phyloP scores from a whole-genome alignment of 2,888 invertebrate species.

The Argynnis bischoffii region DNA sequence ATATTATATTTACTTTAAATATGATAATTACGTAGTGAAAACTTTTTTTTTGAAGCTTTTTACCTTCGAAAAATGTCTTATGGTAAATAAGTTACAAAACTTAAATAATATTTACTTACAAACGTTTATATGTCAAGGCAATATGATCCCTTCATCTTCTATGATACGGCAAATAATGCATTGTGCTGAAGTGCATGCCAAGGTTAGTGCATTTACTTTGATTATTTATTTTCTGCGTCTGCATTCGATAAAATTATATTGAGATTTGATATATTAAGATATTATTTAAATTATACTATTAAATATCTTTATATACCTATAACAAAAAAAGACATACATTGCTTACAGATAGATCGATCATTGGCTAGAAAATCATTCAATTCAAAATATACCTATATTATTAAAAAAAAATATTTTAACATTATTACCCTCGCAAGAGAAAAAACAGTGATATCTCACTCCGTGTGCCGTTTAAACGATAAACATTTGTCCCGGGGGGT shows the following conservation, averaged over 20 bases:
- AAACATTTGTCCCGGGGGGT: too few species aligned
- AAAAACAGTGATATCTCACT: too few species aligned
- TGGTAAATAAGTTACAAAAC: neutral
- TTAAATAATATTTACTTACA: neutral
- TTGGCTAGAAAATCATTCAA: too few species aligned
- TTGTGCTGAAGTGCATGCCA: slow-evolving; percentile 33
- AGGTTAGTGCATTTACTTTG: slow-evolving; percentile 27
- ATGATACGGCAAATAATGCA: slow-evolving; percentile 38
- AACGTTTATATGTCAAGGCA: slow-evolving; percentile 33
- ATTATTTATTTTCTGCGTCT: slow-evolving; percentile 8
- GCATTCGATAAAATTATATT: slow-evolving; percentile 10
- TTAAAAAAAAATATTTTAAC: too few species aligned
- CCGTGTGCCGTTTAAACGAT: too few species aligned
- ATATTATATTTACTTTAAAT: slow-evolving; percentile 15
- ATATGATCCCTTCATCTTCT: slow-evolving; percentile 29
- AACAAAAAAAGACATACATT: too few species aligned
- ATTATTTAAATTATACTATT: too few species aligned
- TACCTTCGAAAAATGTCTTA: neutral
- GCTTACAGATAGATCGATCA: too few species aligned
- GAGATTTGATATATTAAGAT: neutral
- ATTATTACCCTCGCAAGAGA: too few species aligned
- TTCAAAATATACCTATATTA: too few species aligned
- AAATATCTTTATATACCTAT: too few species aligned
- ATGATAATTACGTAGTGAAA: neutral
- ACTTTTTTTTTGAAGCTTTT: too few species aligned